These are phyloP conservation scores for Pseudeuparius sepicola DNA, from an alignment of 2,888 invertebrate genomes.

Conservation along the genomic window DNA sequence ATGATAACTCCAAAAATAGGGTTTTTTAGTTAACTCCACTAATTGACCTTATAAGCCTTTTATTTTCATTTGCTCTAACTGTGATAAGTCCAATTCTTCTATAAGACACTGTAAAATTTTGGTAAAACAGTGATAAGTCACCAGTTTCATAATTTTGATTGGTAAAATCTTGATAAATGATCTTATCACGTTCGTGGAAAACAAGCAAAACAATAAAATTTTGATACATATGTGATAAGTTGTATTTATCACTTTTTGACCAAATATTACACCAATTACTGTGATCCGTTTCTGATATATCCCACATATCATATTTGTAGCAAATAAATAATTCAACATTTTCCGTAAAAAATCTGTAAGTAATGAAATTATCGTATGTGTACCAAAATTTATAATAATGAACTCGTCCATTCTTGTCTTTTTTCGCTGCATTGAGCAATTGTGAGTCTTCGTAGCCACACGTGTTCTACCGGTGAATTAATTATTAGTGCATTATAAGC, in stretches of 20 bases:
- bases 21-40: constrained; percentile 3
- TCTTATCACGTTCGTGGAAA: constrained; percentile 1
- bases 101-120: constrained; percentile 1
- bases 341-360: background rate
- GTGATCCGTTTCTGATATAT: constrained; percentile 3
- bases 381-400: too few species aligned
- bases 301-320: constrained; percentile 1
- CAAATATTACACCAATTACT: constrained; percentile 3
- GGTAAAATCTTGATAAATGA: constrained; percentile 1
- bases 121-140: too few species aligned
- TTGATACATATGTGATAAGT: background rate
- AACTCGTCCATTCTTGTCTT: too few species aligned
- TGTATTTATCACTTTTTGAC: constrained; percentile 1
- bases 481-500: too few species aligned
- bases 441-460: too few species aligned
- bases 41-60: constrained; percentile 2
- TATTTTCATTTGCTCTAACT: constrained; percentile 2
- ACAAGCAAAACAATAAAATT: constrained; percentile 2
- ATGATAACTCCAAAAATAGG: constrained; percentile 2
- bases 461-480: too few species aligned
- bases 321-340: background rate
- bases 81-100: constrained; percentile 2
- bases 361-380: constrained; percentile 1
- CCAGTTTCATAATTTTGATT: background rate
- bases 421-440: too few species aligned